These are phyloP conservation scores for Holothuria leucospilota DNA, from an alignment of 53 echinoderm and acorn worm genomes.

Conservation along the genomic window DNA sequence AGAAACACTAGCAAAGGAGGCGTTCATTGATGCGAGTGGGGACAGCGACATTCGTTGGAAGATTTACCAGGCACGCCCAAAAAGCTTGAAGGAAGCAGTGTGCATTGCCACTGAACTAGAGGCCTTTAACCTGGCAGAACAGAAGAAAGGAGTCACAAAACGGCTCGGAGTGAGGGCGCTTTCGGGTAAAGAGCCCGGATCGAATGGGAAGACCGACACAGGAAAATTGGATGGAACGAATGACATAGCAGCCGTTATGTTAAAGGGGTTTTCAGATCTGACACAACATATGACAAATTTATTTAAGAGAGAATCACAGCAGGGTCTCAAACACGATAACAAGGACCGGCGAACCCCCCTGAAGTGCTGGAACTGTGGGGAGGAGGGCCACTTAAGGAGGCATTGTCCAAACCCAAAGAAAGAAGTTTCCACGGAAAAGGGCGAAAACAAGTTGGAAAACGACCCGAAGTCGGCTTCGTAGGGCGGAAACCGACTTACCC, in stretches of 20 bases:
- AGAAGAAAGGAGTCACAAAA: neutral
- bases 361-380: slow-evolving; percentile 29
- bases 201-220: too few relatives aligned
- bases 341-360: neutral
- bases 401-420: neutral
- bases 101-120: slow-evolving; percentile 58
- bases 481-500: slow-evolving; percentile 13
- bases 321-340: too few relatives aligned
- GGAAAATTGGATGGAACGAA: neutral
- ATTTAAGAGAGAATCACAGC: neutral
- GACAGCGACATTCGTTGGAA: slow-evolving; percentile 58
- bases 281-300: too few relatives aligned
- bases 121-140: slow-evolving; percentile 44
- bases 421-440: neutral
- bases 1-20: slow-evolving; percentile 54
- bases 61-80: slow-evolving; percentile 47
- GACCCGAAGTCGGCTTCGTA: too few relatives aligned
- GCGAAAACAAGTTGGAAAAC: neutral
- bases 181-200: too few relatives aligned
- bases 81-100: slow-evolving; percentile 53
- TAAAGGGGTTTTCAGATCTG: slow-evolving; percentile 1
- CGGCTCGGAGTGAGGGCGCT: slow-evolving; percentile 6
- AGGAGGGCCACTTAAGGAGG: slow-evolving; percentile 21
- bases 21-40: slow-evolving; percentile 63
- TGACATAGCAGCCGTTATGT: neutral